Percentiles rank a stretch among this genome's conserved stretches.
Evolutionary conservation across 2,888 invertebrate genomes (phyloP).

Genomic region (Tortrix viridana): DNA sequence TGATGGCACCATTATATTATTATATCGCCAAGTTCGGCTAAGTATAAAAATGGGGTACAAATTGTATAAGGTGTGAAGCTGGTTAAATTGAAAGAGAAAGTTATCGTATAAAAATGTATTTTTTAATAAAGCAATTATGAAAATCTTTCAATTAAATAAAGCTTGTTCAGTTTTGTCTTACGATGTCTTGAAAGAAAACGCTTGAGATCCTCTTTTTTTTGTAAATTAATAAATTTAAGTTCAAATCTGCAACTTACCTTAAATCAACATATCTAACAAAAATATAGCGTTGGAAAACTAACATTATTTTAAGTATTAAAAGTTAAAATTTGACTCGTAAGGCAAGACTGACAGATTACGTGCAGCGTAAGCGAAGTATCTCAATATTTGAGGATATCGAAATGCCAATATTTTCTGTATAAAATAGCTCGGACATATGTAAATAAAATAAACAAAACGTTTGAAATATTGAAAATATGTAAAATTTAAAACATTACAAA

Average conservation of each 20-base stretch:
- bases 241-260: too few species aligned
- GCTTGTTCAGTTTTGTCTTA: constrained; percentile 21
- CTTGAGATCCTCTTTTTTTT: too few species aligned
- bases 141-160: constrained; percentile 11
- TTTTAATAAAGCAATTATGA: neutral
- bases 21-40: constrained; percentile 35
- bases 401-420: constrained; percentile 32
- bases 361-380: constrained; percentile 57
- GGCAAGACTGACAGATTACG: constrained; percentile 41
- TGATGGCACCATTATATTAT: too few species aligned
- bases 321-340: neutral
- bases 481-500: neutral
- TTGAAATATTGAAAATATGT: neutral
- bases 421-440: constrained; percentile 23
- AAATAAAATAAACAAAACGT: constrained; percentile 30
- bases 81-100: constrained; percentile 18
- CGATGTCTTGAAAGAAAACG: neutral
- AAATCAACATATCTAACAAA: too few species aligned
- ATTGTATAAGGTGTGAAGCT: constrained; percentile 43
- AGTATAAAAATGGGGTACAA: constrained; percentile 45
- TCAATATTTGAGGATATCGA: constrained; percentile 70
- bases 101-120: neutral
- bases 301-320: neutral
- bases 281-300: neutral
- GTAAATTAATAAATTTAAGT: too few species aligned